Evolutionary conservation across 2,888 invertebrate species (phyloP).

Genomic region (Drosophila eohydei): DNA sequence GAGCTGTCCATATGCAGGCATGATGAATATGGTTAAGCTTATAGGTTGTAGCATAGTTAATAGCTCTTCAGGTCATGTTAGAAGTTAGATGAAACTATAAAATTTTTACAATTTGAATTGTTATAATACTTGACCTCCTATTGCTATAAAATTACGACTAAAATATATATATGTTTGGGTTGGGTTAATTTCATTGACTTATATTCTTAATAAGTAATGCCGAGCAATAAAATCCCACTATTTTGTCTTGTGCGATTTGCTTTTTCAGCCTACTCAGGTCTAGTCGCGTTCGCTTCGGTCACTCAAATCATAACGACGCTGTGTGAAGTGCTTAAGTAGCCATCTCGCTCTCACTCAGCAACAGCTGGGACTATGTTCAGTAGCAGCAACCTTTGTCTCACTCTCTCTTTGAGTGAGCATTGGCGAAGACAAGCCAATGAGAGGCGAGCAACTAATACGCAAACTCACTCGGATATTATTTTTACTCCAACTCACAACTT

Average conservation of each 20-base stretch:
- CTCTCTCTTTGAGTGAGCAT: neutral
- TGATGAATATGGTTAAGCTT: too few species aligned
- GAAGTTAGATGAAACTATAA: too few species aligned
- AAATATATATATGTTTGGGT: too few species aligned
- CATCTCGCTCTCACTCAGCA: neutral
- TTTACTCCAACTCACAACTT: too few species aligned
- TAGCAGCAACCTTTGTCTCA: neutral
- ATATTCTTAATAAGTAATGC: too few species aligned
- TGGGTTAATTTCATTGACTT: too few species aligned
- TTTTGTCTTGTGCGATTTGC: neutral
- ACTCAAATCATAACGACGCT: neutral
- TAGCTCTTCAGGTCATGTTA: too few species aligned
- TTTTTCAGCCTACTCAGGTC: neutral
- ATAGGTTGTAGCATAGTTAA: too few species aligned
- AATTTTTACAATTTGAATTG: too few species aligned
- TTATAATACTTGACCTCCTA: too few species aligned
- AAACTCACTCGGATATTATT: neutral
- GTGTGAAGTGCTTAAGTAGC: neutral
- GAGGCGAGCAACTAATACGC: neutral
- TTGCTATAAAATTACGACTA: too few species aligned
- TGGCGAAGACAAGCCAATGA: neutral
- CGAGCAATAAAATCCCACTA: too few species aligned
- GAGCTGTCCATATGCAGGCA: neutral
- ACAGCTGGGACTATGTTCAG: rapidly evolving
- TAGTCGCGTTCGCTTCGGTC: neutral